Percentiles rank a stretch among this genome's conserved stretches.
These are phyloP conservation scores for Pyxicephalus adspersus DNA, from an alignment of 2,113 vertebrate species.

Conservation along the genomic window DNA sequence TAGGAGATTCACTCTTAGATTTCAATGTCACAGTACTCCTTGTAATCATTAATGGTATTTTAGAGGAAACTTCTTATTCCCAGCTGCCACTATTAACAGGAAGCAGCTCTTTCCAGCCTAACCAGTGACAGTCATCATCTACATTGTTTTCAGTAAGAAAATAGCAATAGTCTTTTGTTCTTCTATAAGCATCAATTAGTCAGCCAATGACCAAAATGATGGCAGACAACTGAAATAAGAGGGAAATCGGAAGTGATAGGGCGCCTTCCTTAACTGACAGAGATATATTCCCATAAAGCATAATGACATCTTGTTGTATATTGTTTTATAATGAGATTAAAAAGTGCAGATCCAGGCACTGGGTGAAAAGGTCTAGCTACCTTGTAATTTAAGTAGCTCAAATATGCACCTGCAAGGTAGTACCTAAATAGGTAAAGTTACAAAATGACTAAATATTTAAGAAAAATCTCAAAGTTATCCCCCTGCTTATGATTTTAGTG, in stretches of 20 bases:
- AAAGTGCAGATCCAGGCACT: too few species aligned
- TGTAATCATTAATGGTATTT: neutral
- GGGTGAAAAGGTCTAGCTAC: too few species aligned
- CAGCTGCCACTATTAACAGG: constrained; percentile 34
- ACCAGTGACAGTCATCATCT: constrained; percentile 28
- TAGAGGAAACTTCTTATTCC: constrained; percentile 28
- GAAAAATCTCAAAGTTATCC: too few species aligned
- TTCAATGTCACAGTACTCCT: neutral
- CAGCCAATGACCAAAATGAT: neutral
- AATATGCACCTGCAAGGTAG: too few species aligned
- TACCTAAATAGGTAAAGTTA: too few species aligned
- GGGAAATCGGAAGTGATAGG: constrained; percentile 36
- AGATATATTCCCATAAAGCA: constrained; percentile 35
- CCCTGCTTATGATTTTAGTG: too few species aligned
- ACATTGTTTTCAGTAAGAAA: constrained; percentile 37
- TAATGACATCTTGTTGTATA: neutral
- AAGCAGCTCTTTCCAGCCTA: constrained; percentile 26
- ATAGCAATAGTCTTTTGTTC: constrained; percentile 23
- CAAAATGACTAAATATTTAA: too few species aligned
- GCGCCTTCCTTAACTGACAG: constrained; percentile 37
- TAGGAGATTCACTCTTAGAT: neutral
- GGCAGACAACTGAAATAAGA: neutral
- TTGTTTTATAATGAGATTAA: neutral
- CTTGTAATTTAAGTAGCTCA: too few species aligned
- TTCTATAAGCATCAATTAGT: neutral